phyloP scores from a whole-genome alignment of 2,888 invertebrate species.

The Tenthredo scrophulariae region DNA sequence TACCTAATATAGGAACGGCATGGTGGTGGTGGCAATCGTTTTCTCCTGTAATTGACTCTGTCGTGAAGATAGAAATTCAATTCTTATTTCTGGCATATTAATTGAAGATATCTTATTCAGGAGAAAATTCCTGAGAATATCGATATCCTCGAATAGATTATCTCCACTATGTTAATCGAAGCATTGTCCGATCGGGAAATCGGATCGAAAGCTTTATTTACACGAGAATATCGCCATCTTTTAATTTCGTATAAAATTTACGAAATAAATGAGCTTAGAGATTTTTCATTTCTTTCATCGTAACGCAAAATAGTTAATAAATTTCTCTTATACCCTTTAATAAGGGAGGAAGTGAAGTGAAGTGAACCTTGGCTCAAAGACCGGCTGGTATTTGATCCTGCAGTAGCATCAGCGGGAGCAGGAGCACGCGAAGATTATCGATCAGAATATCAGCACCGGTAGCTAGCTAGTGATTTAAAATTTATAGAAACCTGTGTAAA shows the following conservation, averaged over 20 bases:
- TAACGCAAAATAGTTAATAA: not conserved
- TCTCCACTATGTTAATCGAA: not conserved
- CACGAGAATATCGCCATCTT: too few species aligned
- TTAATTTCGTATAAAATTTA: too few species aligned
- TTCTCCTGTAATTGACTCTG: constrained; percentile 8
- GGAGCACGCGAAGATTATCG: not conserved
- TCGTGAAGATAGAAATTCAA: not conserved
- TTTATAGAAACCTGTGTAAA: constrained; percentile 44
- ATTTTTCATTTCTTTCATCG: not conserved
- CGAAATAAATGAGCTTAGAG: not conserved
- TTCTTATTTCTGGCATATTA: constrained; percentile 11
- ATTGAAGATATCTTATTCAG: not conserved
- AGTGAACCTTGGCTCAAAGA: not conserved
- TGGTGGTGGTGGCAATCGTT: not conserved
- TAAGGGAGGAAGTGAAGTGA: not conserved
- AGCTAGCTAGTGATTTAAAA: constrained; percentile 30
- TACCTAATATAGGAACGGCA: not conserved
- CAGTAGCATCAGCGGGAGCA: too few species aligned
- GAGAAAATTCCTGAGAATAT: not conserved
- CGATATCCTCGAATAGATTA: constrained; percentile 2
- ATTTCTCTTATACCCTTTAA: not conserved
- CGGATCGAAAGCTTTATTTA: too few species aligned
- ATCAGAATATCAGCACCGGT: not conserved
- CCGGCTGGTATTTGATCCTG: not conserved
- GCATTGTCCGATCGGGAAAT: not conserved